phyloP scores from a whole-genome alignment of 2,888 invertebrate genomes.

The Lycophotia porphyrea region DNA sequence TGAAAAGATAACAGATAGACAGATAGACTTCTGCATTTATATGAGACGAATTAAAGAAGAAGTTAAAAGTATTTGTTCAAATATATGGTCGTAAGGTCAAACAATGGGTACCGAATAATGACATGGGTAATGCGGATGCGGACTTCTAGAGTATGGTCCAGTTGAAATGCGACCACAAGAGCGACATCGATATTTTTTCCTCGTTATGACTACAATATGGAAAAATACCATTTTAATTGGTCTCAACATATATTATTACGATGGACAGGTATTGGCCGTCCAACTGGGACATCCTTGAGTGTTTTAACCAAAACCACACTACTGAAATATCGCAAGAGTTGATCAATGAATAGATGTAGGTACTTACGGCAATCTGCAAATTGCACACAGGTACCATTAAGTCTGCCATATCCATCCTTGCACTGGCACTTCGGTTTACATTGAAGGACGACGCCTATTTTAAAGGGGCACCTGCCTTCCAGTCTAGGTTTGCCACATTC shows the following conservation, averaged over 20 bases:
- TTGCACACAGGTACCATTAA: conserved; percentile 72
- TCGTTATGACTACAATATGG: neutral
- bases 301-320: neutral
- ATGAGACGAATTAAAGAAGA: neutral
- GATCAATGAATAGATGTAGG: too few species aligned
- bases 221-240: neutral
- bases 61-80: neutral
- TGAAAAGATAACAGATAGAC: neutral
- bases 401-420: conserved; percentile 69
- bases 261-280: neutral
- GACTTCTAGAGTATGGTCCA: neutral
- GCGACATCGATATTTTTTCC: neutral
- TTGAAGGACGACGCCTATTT: conserved; percentile 63
- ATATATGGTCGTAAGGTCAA: neutral
- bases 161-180: neutral
- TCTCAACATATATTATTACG: neutral
- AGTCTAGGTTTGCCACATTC: conserved; percentile 70
- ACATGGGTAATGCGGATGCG: neutral
- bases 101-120: neutral
- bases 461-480: conserved; percentile 69
- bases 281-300: neutral
- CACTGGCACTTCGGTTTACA: conserved; percentile 75
- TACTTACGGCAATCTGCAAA: conserved; percentile 72
- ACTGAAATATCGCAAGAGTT: neutral
- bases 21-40: neutral